Conservation (phyloP, 2,888 invertebrate genomes). For the Druceiella hillmani region DNA sequence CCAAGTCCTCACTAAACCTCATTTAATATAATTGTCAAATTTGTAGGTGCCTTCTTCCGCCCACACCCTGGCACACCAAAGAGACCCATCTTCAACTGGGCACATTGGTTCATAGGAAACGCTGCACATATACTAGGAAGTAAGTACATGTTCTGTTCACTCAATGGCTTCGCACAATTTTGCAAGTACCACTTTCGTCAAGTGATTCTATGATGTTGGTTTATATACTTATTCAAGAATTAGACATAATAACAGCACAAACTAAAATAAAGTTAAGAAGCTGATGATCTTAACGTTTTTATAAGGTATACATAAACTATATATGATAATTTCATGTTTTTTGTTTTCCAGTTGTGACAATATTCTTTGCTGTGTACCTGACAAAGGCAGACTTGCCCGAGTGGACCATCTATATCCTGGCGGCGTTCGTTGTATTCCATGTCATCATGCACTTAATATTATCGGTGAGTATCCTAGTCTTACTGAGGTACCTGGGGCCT, state of each 20-base stretch:
- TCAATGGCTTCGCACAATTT: no score
- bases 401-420: conserved; percentile 85
- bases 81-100: conserved; percentile 85
- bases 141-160: no score
- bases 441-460: conserved; percentile 80
- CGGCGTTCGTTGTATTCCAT: conserved; percentile 85
- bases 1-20: not conserved
- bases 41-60: conserved; percentile 67
- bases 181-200: no score
- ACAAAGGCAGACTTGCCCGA: conserved; percentile 80
- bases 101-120: conserved; percentile 86
- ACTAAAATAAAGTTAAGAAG: no score
- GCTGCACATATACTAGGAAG: conserved; percentile 81
- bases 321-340: no score
- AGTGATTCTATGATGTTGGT: no score
- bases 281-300: no score
- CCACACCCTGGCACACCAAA: conserved; percentile 78
- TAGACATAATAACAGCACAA: no score
- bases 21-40: conserved; percentile 1
- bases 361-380: conserved; percentile 87
- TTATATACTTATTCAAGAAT: no score
- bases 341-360: conserved; percentile 84
- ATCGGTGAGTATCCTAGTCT: conserved; percentile 57
- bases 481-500: no score
- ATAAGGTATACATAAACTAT: no score